A percentile compares a stretch with the other conserved stretches of the same genome.
Evolutionary conservation across 1,140 invertebrate genomes (phyloP).

Genomic region (Hylyphantes graminicola): DNA sequence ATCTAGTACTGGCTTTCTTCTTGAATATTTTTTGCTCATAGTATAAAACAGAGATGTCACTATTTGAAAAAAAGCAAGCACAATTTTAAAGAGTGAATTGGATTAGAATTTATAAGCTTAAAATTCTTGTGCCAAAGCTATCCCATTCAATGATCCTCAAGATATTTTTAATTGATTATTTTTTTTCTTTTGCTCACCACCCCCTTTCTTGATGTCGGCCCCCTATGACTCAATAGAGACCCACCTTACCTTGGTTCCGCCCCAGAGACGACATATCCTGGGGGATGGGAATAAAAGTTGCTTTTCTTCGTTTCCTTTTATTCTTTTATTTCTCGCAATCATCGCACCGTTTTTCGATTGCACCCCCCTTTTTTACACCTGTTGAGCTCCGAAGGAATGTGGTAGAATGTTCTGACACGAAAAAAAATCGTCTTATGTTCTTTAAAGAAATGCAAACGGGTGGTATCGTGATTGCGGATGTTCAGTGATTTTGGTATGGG

Average conservation of each 20-base stretch:
- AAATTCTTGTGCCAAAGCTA: too few species aligned
- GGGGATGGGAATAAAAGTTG: not conserved
- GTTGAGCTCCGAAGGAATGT: constrained; percentile 15
- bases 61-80: too few species aligned
- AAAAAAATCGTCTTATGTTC: not conserved
- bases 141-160: too few species aligned
- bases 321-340: not conserved
- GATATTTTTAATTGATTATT: not conserved
- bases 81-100: too few species aligned
- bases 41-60: too few species aligned
- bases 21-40: too few species aligned
- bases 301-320: not conserved
- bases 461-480: too few species aligned
- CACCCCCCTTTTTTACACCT: constrained; percentile 25
- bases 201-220: not conserved
- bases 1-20: too few species aligned
- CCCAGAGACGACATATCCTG: constrained; percentile 42
- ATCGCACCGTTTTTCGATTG: not conserved
- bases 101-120: too few species aligned
- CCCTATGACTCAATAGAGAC: constrained; percentile 20
- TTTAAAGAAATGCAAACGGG: not conserved
- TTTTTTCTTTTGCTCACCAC: not conserved
- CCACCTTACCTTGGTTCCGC: constrained; percentile 29
- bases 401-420: constrained; percentile 1
- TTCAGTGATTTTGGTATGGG: too few species aligned